Conservation (phyloP, 2,113 vertebrate species). For the Tetrao urogallus region DNA sequence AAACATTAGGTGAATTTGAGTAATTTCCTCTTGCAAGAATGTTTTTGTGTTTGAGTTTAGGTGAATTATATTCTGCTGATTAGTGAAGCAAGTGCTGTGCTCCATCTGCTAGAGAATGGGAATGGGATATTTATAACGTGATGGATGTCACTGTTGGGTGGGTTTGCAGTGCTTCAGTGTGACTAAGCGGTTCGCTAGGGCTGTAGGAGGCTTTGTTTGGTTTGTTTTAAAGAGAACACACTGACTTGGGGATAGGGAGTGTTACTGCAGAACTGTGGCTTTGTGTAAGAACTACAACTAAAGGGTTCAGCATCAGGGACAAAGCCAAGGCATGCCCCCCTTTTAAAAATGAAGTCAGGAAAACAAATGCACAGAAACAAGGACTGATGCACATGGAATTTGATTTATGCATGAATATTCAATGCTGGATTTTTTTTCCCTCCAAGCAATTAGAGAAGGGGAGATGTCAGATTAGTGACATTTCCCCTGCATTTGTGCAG, state of each 20-base stretch:
- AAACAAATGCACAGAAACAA: neutral
- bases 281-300: neutral
- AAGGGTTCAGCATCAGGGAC: neutral
- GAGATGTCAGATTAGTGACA: neutral
- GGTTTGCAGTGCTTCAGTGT: neutral
- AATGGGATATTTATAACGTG: slow-evolving; percentile 64
- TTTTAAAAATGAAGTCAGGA: neutral
- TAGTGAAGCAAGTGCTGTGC: slow-evolving; percentile 62
- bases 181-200: neutral
- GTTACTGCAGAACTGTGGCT: neutral
- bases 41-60: slow-evolving; percentile 42
- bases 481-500: neutral
- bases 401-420: neutral
- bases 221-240: neutral
- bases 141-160: slow-evolving; percentile 60
- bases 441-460: neutral
- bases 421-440: neutral
- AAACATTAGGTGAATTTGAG: slow-evolving; percentile 46
- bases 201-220: neutral
- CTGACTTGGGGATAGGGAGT: neutral
- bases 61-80: slow-evolving; percentile 70
- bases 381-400: neutral
- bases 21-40: slow-evolving; percentile 37
- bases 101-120: slow-evolving; percentile 60
- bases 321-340: neutral